Conservation (phyloP, 2,888 invertebrate genomes). For the Xestoiulus laeticollis region DNA sequence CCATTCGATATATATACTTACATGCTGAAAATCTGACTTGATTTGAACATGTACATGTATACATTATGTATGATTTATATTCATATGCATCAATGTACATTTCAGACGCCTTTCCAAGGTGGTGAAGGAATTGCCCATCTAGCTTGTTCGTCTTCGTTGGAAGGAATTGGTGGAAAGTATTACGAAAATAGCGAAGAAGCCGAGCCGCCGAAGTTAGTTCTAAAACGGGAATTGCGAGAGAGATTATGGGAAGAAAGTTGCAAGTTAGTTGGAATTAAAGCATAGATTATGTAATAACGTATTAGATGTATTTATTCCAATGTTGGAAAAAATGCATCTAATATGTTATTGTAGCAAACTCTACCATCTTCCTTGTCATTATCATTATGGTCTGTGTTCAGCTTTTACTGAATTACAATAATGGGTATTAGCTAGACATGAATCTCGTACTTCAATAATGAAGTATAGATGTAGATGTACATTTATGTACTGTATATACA, state of each 20-base stretch:
- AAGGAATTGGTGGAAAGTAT: conserved; percentile 81
- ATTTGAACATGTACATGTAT: background rate
- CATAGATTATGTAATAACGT: background rate
- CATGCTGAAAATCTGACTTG: background rate
- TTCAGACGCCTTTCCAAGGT: conserved; percentile 79
- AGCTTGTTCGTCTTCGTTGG: conserved; percentile 77
- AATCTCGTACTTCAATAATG: background rate
- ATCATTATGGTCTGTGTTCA: too few relatives aligned
- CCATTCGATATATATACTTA: background rate
- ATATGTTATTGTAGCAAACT: background rate
- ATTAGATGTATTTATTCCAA: background rate
- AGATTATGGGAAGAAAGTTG: conserved; percentile 74
- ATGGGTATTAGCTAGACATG: background rate
- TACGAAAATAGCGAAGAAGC: conserved; percentile 76
- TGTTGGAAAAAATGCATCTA: too few relatives aligned
- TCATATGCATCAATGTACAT: conserved; percentile 51
- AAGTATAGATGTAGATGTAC: too few relatives aligned
- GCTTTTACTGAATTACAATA: too few relatives aligned
- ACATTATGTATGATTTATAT: background rate
- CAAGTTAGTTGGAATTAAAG: conserved; percentile 64
- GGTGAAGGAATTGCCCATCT: conserved; percentile 80
- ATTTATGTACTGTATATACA: too few relatives aligned
- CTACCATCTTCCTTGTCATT: too few relatives aligned
- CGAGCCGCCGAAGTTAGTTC: conserved; percentile 64
- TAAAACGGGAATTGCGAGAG: conserved; percentile 71